Conservation (phyloP, 2,113 vertebrate genomes). For the Caranx melampygus region DNA sequence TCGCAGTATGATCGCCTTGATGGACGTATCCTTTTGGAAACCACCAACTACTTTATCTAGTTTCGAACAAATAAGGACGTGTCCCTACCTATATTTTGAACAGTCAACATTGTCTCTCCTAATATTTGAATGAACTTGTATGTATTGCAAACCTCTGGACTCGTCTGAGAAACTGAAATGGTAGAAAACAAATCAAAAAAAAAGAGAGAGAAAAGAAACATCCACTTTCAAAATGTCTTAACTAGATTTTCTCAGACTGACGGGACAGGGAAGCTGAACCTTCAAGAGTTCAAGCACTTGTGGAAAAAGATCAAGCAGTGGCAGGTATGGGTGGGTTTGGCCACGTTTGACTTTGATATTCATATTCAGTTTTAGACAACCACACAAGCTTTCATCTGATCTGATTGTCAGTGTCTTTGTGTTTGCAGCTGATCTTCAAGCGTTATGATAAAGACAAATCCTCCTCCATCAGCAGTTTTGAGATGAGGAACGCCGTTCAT, state of each 20-base stretch:
- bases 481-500: conserved; percentile 95
- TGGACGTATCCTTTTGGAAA: conserved; percentile 94
- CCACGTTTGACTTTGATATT: not conserved
- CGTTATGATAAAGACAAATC: conserved; percentile 87
- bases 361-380: not conserved
- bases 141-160: no score
- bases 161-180: no score
- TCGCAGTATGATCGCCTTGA: conserved; percentile 97
- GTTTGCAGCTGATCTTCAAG: conserved; percentile 91
- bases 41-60: no score
- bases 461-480: conserved; percentile 93
- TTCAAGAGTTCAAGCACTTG: conserved; percentile 95
- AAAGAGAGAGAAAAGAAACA: not conserved
- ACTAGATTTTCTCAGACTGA: conserved; percentile 89
- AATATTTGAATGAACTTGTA: no score
- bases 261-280: conserved; percentile 93
- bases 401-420: not conserved
- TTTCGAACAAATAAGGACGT: no score
- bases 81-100: no score
- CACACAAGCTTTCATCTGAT: not conserved
- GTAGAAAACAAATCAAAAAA: not conserved
- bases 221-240: not conserved
- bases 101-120: no score
- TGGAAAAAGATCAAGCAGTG: conserved; percentile 98
- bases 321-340: conserved; percentile 84